Evolutionary conservation across 2,888 invertebrate genomes (phyloP).

Genomic region (Tolmerus cingulatus): DNA sequence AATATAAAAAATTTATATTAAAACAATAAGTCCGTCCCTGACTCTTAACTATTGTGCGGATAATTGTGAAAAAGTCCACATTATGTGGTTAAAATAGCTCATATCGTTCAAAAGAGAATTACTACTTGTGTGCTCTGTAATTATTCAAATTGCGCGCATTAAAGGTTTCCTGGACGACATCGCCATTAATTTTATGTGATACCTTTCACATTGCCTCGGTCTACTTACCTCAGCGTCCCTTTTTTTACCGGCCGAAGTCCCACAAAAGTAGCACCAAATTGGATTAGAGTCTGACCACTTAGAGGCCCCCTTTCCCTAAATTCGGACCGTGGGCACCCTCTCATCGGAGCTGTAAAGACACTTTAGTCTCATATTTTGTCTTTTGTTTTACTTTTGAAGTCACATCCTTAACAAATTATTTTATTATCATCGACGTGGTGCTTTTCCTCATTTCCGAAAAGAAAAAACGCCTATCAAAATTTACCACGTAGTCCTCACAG

Average conservation of each 20-base stretch:
- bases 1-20: too few species aligned
- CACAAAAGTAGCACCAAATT: not conserved
- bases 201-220: not conserved
- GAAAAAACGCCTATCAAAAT: not conserved
- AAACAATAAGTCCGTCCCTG: not conserved
- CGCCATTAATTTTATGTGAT: not conserved
- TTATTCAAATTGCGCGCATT: not conserved
- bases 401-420: conserved; percentile 5
- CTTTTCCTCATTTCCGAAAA: conserved; percentile 15
- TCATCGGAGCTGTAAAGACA: not conserved
- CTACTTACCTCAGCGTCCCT: not conserved
- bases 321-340: not conserved
- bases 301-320: not conserved
- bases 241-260: not conserved
- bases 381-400: not conserved
- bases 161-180: not conserved
- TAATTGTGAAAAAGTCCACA: not conserved
- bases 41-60: not conserved
- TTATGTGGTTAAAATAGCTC: not conserved
- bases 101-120: not conserved
- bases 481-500: not conserved
- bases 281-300: conserved; percentile 18
- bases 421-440: not conserved
- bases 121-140: not conserved
- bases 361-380: not conserved